Evolutionary conservation across 1,140 invertebrate species (phyloP).

Genomic region (Cherax destructor): DNA sequence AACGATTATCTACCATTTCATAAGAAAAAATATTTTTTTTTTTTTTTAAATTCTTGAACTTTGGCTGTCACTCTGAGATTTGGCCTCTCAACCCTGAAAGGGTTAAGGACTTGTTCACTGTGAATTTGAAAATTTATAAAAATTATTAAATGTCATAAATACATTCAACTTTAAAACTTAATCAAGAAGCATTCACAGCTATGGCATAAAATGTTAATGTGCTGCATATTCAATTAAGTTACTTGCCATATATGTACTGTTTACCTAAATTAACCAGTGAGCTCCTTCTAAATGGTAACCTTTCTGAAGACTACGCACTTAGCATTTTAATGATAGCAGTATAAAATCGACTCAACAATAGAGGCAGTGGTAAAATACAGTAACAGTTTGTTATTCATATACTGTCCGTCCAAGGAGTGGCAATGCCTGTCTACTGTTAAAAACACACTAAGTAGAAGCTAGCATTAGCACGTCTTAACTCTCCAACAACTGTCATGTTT

Average conservation of each 20-base stretch:
- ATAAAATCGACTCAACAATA: neutral
- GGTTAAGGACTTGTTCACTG: neutral
- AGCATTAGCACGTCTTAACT: constrained; percentile 58
- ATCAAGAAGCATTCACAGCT: neutral
- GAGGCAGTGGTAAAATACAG: constrained; percentile 3
- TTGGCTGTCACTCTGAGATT: no score
- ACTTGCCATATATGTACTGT: neutral
- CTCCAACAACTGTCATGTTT: constrained; percentile 46
- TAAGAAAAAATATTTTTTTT: no score
- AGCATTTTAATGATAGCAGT: neutral
- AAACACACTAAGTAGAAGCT: constrained; percentile 51
- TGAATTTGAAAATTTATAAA: neutral
- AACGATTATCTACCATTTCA: no score
- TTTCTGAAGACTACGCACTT: neutral
- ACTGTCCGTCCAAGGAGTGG: constrained; percentile 63
- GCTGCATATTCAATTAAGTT: neutral
- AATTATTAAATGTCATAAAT: neutral
- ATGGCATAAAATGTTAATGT: neutral
- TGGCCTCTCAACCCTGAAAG: no score
- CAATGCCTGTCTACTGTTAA: constrained; percentile 67
- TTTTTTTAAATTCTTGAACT: no score
- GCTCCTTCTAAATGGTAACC: neutral
- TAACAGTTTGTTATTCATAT: constrained; percentile 28
- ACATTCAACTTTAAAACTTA: neutral
- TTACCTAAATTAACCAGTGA: neutral